Base-by-base conservation (phyloP, 2,888 invertebrate species). In the Dorcus parallelipipedus region DNA sequence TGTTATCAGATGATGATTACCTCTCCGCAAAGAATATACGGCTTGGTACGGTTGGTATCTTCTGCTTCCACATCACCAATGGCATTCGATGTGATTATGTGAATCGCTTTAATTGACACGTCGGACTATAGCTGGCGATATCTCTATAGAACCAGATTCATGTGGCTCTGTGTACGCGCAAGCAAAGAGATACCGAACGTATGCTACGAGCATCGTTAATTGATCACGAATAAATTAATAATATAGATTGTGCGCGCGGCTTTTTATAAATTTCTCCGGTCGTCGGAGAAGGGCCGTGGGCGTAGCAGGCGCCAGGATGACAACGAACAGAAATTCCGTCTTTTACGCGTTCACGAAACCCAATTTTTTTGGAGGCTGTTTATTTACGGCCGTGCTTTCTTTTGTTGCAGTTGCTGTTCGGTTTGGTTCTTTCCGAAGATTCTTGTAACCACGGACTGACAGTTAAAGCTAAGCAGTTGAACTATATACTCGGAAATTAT, bases 81-180 rank as follows among this genome's bases (percentile, higher is more conserved):
- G 60, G 42, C 58, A 26, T 49, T 23, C 38, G 49, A 63, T 64
- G 64, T 56, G 62, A 64, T 63, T 63, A 59, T 48, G 51, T 20
- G 57, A 54, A 61, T 61, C 58, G 52, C 42, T 54, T 64, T 66
- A 66, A 66, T 66, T 66, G 66, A 64, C 66, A 63, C 50, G 54
- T 64, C 55, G 45, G 14, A 45, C 45, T 45, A 54, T 52, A 52
- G 60, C 54, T 39, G 56, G 52, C 49, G 54, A 54, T 58, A 52
- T 49, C 54, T 58, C 54, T 54, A 58, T 58, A 53, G 49, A 49
- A 39, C 53, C 43, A 49, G 54, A 26, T 33, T 33, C 47, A 8
- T 20, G 7, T 7, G 38, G 42, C 40, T 50, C 50, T 39, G 38
- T 23, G 23, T 33, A 49, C 49, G 14, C 33, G 14, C 49, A 49